These are phyloP conservation scores for Oxycera nigricornis DNA, from an alignment of 2,888 invertebrate species.

Conservation along the genomic window DNA sequence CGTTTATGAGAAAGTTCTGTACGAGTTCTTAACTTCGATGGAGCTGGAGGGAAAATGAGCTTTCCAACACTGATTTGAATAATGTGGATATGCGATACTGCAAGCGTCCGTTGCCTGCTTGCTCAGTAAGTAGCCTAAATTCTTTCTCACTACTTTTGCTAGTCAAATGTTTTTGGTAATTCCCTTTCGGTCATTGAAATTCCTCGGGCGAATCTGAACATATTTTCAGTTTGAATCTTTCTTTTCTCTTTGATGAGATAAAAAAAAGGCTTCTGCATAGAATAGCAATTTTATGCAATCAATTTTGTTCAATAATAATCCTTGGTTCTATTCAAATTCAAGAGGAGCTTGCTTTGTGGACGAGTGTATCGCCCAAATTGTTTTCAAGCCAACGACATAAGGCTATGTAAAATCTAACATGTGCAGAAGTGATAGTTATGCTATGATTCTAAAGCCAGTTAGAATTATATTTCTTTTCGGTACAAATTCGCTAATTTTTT, in stretches of 20 bases:
- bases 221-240: slow-evolving; percentile 11
- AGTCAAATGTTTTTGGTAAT: slow-evolving; percentile 31
- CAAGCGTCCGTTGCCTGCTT: not conserved
- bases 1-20: slow-evolving; percentile 38
- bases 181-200: slow-evolving; percentile 32
- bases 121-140: slow-evolving; percentile 5
- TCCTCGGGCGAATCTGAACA: slow-evolving; percentile 20
- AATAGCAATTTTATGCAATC: slow-evolving; percentile 22
- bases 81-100: not conserved
- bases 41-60: not conserved
- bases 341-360: not conserved
- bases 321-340: not conserved
- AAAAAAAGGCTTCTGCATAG: slow-evolving; percentile 8
- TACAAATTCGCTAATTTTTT: no score
- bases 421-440: no score
- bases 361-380: no score
- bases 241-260: slow-evolving; percentile 32
- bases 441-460: no score
- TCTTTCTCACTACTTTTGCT: slow-evolving; percentile 38
- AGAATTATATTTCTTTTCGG: no score
- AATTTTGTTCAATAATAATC: not conserved
- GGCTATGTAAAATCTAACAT: no score
- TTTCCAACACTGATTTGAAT: not conserved
- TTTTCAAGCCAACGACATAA: no score
- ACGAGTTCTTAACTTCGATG: not conserved